phyloP scores from a whole-genome alignment of 2,797 vertebrate genomes.

The Astyanax mexicanus region DNA sequence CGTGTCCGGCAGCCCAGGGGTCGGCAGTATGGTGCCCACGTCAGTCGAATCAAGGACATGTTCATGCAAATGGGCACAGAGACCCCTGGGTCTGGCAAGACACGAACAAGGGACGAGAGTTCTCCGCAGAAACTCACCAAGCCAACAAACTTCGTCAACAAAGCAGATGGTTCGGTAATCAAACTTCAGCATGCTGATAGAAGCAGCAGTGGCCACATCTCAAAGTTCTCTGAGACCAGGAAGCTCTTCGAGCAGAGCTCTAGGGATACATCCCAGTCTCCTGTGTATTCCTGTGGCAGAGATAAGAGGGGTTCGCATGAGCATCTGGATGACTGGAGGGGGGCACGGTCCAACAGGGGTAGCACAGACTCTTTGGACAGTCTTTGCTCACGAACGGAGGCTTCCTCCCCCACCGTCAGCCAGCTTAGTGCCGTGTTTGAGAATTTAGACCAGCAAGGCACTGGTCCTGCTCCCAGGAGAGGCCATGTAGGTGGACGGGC shows the following conservation, averaged over 20 bases:
- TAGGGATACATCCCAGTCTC: constrained; percentile 84
- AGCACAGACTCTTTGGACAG: constrained; percentile 96
- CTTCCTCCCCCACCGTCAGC: constrained; percentile 94
- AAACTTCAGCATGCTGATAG: constrained; percentile 87
- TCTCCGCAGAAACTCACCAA: constrained; percentile 88
- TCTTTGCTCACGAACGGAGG: constrained; percentile 93
- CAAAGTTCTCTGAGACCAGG: constrained; percentile 95
- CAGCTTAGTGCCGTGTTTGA: constrained; percentile 97
- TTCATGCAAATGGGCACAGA: constrained; percentile 99
- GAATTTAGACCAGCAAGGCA: constrained; percentile 79
- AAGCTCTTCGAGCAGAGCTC: constrained; percentile 93
- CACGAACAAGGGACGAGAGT: constrained; percentile 74
- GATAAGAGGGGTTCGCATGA: constrained; percentile 88
- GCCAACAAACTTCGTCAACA: constrained; percentile 92
- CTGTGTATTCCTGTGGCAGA: constrained; percentile 87
- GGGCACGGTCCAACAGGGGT: constrained; percentile 89
- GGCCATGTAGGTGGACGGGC: constrained; percentile 71
- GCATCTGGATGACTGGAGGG: constrained; percentile 89
- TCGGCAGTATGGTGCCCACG: constrained; percentile 94
- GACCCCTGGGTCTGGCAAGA: constrained; percentile 69
- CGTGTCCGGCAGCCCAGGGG: constrained; percentile 88
- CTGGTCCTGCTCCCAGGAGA: constrained; percentile 71
- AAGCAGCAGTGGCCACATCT: constrained; percentile 78
- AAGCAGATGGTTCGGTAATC: constrained; percentile 86
- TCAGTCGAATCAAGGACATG: constrained; percentile 98